These are phyloP conservation scores for Gymnoscopelus microlampas DNA, from an alignment of 2,797 vertebrate species.

Conservation along the genomic window DNA sequence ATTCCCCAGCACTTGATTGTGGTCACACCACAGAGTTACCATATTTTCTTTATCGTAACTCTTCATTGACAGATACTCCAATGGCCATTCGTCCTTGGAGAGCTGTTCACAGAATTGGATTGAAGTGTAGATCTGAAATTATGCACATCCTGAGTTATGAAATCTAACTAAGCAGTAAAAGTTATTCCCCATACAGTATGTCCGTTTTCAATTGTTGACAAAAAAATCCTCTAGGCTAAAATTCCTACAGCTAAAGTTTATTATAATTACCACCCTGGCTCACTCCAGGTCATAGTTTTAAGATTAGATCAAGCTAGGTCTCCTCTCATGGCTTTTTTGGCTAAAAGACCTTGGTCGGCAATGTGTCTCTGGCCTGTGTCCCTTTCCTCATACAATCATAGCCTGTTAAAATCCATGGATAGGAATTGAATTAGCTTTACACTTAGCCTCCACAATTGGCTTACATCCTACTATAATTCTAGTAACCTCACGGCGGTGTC, in stretches of 20 bases:
- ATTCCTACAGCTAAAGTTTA: neutral
- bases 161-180: slow-evolving; percentile 19
- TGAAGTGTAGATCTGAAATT: slow-evolving; percentile 34
- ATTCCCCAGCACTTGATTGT: slow-evolving; percentile 33
- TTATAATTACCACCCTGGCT: slow-evolving; percentile 4
- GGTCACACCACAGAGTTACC: slow-evolving; percentile 12
- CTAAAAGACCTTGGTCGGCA: neutral
- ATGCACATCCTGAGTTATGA: slow-evolving; percentile 36
- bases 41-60: slow-evolving; percentile 11
- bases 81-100: neutral
- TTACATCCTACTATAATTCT: too few relatives aligned
- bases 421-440: slow-evolving; percentile 13
- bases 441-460: slow-evolving; percentile 23
- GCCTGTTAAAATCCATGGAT: slow-evolving; percentile 23
- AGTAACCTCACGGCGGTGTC: too few relatives aligned
- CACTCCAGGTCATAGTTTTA: slow-evolving; percentile 38
- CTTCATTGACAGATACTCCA: slow-evolving; percentile 8
- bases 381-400: slow-evolving; percentile 30
- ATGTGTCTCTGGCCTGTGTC: neutral
- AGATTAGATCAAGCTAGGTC: slow-evolving; percentile 35
- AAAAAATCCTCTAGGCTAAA: slow-evolving; percentile 8
- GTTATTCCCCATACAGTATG: slow-evolving; percentile 26
- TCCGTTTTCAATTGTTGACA: slow-evolving; percentile 17
- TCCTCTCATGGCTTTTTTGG: slow-evolving; percentile 35
- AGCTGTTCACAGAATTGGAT: slow-evolving; percentile 5